Evolutionary conservation across 2,888 invertebrate genomes (phyloP), one percentile per base, ranked within the genome.

Genomic region (Pachliopta kotzebuea): DNA sequence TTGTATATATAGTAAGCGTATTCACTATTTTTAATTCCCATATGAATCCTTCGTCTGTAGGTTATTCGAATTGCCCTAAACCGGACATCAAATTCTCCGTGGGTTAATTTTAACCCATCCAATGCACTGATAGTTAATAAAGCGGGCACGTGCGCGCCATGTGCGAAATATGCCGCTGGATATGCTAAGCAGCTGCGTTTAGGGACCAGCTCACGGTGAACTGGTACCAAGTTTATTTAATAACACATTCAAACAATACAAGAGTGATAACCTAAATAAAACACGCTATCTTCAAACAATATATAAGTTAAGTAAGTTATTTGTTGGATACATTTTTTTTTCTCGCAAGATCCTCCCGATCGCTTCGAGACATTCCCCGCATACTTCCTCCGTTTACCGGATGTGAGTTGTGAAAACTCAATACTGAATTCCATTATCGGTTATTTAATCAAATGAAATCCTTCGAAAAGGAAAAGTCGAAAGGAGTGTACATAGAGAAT

Each of bases 131-230:
- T 66, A 67, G 74, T 72, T 72, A 76, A 76, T 75, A 75, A 72
- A 69, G 70, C 66, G 68, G 67, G 69, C 76, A 74, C 75, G 77
- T 76, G 74, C 24, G 37, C 42, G 67, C 60, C 78, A 76, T 75
- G 77, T 77, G 77, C 67, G 54, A 57, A 63, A 63, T 71, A 68
- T 67, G 67, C 67, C 66, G 64, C 71, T 69, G 60, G 71, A 58
- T 65, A 65, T 65, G 74, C 76, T 75, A 76, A 65, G 76, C 74
- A 70, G 67, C 69, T 8, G 57, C 63, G 61, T 37, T 60, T 42
- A 54, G 52, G 62, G 58, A 65, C 64, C 67, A 65, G 63, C 53
- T 26, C 31, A 9, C 57, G 57, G 49, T 55, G 63, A 63, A 60
- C 45, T 56, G 62, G 62, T 67, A 53, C 45, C 49, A 60, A 66